Evolutionary conservation across 1,140 invertebrate genomes (phyloP), one percentile per base, ranked within the genome.

Genomic region (Aphaenogaster rudis): DNA sequence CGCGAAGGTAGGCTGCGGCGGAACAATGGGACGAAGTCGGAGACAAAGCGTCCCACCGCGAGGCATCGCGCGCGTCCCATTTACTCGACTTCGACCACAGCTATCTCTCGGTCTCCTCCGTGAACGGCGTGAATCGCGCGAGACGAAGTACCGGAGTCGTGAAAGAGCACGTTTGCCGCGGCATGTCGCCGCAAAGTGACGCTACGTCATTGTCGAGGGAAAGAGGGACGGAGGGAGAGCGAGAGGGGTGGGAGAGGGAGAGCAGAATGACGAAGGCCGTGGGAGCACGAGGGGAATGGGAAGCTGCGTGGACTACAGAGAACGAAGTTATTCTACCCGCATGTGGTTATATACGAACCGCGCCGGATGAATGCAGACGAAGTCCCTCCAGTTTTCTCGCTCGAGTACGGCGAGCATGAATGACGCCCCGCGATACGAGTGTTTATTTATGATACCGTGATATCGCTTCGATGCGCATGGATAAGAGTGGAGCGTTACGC

Each of bases 321-420:
- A 86, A 82, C 54, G 9, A 57, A 61, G 86, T 48, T 63, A 82
- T 86, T 69, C 67, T 64, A 80, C 86, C 78, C 78, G 86, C 52
- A 86, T 72, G 78, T 5, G 11, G 66, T 15, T 28, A 69, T 33
- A 39, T 72, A 48, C n/a, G 28, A 71, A 59, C 36, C 28, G 48
- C 57, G 78, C 45, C 57, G 54, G 64, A 81, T 81, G 66, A 80
- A 82, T 63, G 54, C 45, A 82, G 48, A 45, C 66, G 45, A n/a
- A 50, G 13, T 39, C 28, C 48, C 42, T 48, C 21, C 21, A 17
- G 28, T 54, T 17, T 15, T 2, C 28, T 11, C 39, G 28, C 52
- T 5, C n/a, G 63, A 6, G 15, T 42, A 33, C 52, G 28, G 21
- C 48, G 33, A 52, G 15, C 39, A 48, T 76, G 69, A 84, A 76